Percentiles rank a stretch among this genome's conserved stretches.
Conservation (phyloP, 2,113 vertebrate genomes). For the Beaufortia kweichowensis region DNA sequence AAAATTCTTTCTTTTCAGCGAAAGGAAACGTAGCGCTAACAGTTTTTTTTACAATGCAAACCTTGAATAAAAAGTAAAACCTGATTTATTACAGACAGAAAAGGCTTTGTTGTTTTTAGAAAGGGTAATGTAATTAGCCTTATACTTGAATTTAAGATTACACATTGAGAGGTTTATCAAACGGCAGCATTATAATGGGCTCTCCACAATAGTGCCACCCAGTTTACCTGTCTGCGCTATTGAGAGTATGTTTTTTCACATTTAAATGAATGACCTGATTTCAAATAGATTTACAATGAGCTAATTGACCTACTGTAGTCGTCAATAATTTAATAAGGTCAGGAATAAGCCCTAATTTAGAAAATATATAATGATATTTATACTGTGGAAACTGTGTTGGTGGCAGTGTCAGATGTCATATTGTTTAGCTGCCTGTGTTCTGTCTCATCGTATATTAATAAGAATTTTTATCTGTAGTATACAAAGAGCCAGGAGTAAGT, state of each 20-base stretch:
- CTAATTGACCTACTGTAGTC: neutral
- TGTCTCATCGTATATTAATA: constrained; percentile 20
- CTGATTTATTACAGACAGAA: constrained; percentile 51
- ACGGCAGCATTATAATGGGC: neutral
- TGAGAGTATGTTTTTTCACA: neutral
- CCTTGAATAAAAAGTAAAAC: constrained; percentile 29
- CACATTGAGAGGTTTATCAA: neutral
- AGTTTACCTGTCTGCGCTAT: constrained; percentile 1
- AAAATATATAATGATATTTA: neutral
- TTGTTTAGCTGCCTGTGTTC: neutral
- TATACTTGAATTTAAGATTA: constrained; percentile 35
- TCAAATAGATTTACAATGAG: neutral
- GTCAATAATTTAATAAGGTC: neutral
- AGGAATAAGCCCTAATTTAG: neutral
- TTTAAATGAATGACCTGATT: neutral
- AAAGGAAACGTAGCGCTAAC: constrained; percentile 23
- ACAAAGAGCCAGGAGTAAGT: constrained; percentile 25
- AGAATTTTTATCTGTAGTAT: constrained; percentile 27
- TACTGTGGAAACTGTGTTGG: neutral
- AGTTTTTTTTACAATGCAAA: constrained; percentile 8
- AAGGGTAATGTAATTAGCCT: constrained; percentile 57
- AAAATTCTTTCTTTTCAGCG: constrained; percentile 17
- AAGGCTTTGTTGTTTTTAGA: constrained; percentile 46
- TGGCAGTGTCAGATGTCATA: neutral
- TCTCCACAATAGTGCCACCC: constrained; percentile 12